Conservation (phyloP, 2,888 invertebrate genomes). For the Cepaea hortensis region DNA sequence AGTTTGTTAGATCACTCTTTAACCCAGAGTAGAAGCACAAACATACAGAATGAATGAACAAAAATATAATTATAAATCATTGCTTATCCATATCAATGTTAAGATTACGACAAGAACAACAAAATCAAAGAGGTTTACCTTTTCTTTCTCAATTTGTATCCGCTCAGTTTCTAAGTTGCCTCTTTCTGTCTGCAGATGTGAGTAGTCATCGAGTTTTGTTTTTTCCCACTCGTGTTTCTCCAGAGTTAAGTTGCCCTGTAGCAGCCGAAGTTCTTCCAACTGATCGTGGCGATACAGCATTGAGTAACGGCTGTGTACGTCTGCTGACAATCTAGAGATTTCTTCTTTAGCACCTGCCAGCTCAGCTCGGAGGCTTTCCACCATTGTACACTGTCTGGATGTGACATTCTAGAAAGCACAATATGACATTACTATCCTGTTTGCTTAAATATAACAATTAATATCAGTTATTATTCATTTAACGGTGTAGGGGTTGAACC, state of each 20-base stretch:
- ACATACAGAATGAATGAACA: too few species aligned
- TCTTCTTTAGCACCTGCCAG: conserved; percentile 83
- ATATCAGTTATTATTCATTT: too few species aligned
- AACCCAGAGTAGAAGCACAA: too few species aligned
- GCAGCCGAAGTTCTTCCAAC: conserved; percentile 91
- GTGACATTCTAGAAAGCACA: conserved; percentile 82
- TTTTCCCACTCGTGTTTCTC: conserved; percentile 88
- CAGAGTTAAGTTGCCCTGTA: conserved; percentile 85
- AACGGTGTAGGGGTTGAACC: too few species aligned
- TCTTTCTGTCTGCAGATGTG: conserved; percentile 64
- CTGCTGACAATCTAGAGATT: conserved; percentile 74
- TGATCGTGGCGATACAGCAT: conserved; percentile 87
- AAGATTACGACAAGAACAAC: too few species aligned
- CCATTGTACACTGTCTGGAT: conserved; percentile 91
- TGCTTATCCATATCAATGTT: too few species aligned
- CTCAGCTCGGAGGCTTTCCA: conserved; percentile 90
- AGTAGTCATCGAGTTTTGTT: conserved; percentile 82
- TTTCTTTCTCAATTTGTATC: conserved; percentile 83
- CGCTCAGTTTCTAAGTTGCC: conserved; percentile 83
- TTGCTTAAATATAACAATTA: too few species aligned
- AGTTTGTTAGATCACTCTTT: too few species aligned
- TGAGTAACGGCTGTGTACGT: conserved; percentile 71
- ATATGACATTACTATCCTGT: not conserved
- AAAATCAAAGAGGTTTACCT: conserved; percentile 75
- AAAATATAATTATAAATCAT: too few species aligned